Conservation (phyloP, 2,113 vertebrate genomes). For the Neodon shergylaensis region DNA sequence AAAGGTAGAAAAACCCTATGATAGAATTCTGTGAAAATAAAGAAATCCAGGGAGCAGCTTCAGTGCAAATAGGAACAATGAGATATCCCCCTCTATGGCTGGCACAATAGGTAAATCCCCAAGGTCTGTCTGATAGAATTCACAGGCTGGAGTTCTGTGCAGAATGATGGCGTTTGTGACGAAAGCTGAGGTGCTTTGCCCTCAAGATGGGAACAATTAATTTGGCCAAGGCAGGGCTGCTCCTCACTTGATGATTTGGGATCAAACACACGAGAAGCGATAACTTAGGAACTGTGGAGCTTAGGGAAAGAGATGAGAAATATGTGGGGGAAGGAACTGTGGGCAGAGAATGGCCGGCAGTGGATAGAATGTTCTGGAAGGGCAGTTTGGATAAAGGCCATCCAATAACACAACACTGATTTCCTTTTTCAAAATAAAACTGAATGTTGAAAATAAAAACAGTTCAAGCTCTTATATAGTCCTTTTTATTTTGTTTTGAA, state of each 20-base stretch:
- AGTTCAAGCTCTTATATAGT: background rate
- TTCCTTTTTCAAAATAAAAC: background rate
- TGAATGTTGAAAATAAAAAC: background rate
- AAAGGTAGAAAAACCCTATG: constrained; percentile 52
- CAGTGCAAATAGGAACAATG: constrained; percentile 71
- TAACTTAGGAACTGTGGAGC: background rate
- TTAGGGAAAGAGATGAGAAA: background rate
- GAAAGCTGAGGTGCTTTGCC: background rate
- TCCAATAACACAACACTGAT: background rate
- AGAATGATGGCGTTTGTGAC: constrained; percentile 65
- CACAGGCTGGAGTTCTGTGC: constrained; percentile 56
- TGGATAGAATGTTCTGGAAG: background rate
- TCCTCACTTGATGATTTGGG: background rate
- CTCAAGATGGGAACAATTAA: background rate
- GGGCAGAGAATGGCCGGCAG: background rate
- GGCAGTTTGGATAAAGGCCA: background rate
- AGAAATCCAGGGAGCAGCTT: constrained; percentile 66
- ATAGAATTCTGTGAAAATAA: constrained; percentile 77
- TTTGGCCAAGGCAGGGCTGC: background rate
- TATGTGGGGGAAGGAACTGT: rapidly evolving
- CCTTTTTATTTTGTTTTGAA: background rate
- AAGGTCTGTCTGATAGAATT: constrained; percentile 45
- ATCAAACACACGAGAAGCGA: background rate
- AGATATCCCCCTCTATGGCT: constrained; percentile 56
- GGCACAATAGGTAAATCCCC: constrained; percentile 79